phyloP scores from a whole-genome alignment of 1,140 invertebrate genomes.

The Paramacrobiotus metropolitanus region DNA sequence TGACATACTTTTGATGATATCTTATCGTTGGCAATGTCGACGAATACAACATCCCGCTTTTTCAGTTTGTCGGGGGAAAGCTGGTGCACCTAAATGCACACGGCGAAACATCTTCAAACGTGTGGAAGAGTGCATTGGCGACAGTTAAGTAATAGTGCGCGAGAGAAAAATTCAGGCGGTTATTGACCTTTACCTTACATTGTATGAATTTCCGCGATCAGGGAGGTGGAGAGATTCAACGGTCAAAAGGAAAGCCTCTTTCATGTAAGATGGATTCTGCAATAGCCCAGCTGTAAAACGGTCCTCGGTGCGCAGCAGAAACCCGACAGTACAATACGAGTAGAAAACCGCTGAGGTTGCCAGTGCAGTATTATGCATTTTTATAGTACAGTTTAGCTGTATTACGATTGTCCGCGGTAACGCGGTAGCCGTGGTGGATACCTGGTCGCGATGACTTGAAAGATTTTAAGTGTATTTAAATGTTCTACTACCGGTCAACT shows the following conservation, averaged over 20 bases:
- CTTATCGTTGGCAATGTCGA: constrained; percentile 85
- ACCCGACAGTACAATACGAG: no score
- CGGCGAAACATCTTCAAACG: constrained; percentile 8
- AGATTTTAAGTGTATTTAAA: no score
- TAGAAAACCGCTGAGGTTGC: no score
- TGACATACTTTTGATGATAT: constrained; percentile 23
- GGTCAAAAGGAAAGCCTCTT: constrained; percentile 82
- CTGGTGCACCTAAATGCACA: constrained; percentile 47
- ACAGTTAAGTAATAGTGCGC: background rate
- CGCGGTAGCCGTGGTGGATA: no score
- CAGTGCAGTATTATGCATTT: no score
- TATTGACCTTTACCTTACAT: constrained; percentile 33
- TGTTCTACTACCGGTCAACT: no score
- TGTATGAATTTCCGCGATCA: constrained; percentile 61
- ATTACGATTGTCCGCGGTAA: no score
- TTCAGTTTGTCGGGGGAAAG: constrained; percentile 63
- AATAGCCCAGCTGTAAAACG: no score
- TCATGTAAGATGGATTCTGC: constrained; percentile 97
- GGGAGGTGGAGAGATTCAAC: constrained; percentile 86
- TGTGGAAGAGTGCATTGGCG: background rate
- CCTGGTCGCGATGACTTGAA: no score
- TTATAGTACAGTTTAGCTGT: no score
- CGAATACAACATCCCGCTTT: constrained; percentile 58
- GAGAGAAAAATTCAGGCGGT: background rate
- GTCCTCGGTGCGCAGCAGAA: no score